Evolutionary conservation across 2,113 vertebrate genomes (phyloP).

Genomic region (Coturnix japonica): DNA sequence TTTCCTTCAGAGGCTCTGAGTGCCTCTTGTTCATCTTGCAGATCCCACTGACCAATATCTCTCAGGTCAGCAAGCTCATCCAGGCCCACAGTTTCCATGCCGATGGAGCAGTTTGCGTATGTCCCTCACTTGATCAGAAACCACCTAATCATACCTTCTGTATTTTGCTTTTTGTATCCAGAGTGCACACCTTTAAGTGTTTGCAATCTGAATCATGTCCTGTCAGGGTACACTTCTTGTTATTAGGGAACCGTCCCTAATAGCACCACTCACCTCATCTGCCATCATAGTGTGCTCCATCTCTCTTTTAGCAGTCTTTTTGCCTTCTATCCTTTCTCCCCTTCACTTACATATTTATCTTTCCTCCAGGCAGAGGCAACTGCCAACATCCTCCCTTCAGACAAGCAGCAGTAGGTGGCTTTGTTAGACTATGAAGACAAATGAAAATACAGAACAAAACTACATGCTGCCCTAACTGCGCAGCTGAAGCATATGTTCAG

Average conservation of each 20-base stretch:
- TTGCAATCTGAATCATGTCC: neutral
- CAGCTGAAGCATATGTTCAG: neutral
- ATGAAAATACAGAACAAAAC: neutral
- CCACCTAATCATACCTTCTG: neutral
- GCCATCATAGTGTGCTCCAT: neutral
- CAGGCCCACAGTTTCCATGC: neutral
- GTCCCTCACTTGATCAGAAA: neutral
- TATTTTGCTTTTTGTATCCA: neutral
- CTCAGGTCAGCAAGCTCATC: neutral
- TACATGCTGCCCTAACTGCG: neutral
- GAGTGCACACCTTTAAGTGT: neutral
- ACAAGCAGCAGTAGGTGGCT: neutral
- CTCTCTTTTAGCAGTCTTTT: neutral
- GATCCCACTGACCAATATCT: neutral
- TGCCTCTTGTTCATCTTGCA: neutral
- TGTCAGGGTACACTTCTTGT: neutral
- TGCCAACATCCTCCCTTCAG: neutral
- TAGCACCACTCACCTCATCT: neutral
- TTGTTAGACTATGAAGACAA: neutral
- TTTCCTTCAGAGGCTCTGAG: neutral
- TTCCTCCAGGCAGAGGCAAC: neutral
- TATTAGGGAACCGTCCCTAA: fast-evolving
- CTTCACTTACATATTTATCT: neutral
- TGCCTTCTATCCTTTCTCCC: neutral
- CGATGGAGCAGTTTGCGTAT: fast-evolving